Percentiles rank a stretch among this genome's conserved stretches.
phyloP scores from a whole-genome alignment of 2,797 vertebrate genomes.

The Aphelocoma californica region DNA sequence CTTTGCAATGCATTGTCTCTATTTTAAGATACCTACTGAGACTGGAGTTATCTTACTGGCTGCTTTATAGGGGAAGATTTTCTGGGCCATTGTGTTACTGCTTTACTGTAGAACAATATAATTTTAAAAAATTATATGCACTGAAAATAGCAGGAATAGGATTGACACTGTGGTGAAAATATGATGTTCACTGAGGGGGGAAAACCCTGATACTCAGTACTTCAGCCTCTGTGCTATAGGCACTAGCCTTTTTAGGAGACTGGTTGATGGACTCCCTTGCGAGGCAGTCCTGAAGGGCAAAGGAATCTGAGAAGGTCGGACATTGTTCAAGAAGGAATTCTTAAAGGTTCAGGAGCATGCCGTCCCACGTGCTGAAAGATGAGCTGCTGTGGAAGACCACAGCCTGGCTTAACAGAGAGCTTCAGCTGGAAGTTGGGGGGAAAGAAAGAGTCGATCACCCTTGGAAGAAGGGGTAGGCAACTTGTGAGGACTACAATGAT shows the following conservation, averaged over 20 bases:
- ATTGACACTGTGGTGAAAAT: background rate
- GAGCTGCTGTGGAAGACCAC: background rate
- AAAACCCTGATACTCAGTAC: background rate
- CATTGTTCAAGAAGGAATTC: background rate
- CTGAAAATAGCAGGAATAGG: background rate
- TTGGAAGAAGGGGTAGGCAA: background rate
- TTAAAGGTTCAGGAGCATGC: background rate
- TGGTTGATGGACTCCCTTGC: background rate
- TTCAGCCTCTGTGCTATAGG: background rate
- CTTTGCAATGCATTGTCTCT: background rate
- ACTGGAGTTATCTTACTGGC: background rate
- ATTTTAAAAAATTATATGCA: background rate
- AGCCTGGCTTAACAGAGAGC: background rate
- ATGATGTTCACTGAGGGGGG: background rate
- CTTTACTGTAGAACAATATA: background rate
- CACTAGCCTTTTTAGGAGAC: background rate
- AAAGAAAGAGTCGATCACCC: background rate
- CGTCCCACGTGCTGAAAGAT: background rate
- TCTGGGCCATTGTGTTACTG: background rate
- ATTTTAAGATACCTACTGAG: background rate
- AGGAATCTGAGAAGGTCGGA: background rate
- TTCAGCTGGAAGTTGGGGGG: background rate
- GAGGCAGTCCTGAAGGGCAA: background rate
- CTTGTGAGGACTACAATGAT: background rate
- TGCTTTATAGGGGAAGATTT: background rate